Evolutionary conservation across 2,888 invertebrate genomes (phyloP), one percentile per base, ranked within the genome.

Genomic region (Lasiommata megera): DNA sequence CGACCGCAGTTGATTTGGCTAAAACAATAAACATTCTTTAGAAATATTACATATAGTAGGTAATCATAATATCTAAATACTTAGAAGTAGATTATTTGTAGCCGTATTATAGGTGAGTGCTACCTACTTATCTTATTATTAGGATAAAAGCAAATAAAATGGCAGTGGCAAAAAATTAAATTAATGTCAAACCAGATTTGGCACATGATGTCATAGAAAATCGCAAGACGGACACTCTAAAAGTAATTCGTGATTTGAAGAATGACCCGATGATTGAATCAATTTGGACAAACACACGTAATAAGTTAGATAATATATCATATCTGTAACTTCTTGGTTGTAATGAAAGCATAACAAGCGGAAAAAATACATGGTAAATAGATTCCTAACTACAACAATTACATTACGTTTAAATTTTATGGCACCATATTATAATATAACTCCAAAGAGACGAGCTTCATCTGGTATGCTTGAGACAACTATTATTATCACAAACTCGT

Each of bases 371-470:
- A 76, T 74, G 77, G 62, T 69, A 53, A 56, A 76, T 76, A 77
- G 62, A 69, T 73, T 66, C 79, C 80, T 84, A 85, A 74, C 78
- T 84, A 85, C 73, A 71, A 71, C 70, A 75, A 74, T 70, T 67
- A 70, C 59, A 60, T 75, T 75, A 75, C 38, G 73, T 74, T 75
- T 72, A 67, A 61, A 68, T 76, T 69, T 71, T 82, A 82, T 82
- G 83, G 82, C 82, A 82, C 82, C 80, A 78, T 73, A 72, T 66
- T 67, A 62, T 14, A 16, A 46, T 31, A 46, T 29, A 29, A 40
- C 74, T 68, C 67, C 52, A 29, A 36, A 58, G 48, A 41, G 34
- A 54, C 55, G 68, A 70, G 71, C 67, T 67, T 66, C 54, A 60
- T 60, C 62, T 56, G 58, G 59, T 64, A 65, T 66, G 63, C 60